Percentiles rank a stretch among this genome's conserved stretches.
These are phyloP conservation scores for Amphiprion ocellaris DNA, from an alignment of 2,113 vertebrate species.

Conservation along the genomic window DNA sequence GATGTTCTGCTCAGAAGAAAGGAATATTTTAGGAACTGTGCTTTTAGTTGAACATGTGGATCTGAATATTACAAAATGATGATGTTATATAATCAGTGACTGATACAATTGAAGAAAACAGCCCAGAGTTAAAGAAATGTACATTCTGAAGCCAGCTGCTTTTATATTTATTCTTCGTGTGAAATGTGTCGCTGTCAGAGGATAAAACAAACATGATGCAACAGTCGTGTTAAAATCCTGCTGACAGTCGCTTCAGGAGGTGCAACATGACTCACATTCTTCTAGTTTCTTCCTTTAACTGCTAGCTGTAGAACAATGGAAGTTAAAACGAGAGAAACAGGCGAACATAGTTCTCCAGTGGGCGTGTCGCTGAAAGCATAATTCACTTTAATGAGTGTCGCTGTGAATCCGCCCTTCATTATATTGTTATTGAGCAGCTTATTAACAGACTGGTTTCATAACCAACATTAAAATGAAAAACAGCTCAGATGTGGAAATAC, in stretches of 20 bases:
- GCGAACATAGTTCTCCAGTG: neutral
- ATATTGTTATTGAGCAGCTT: no score
- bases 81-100: no score
- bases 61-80: no score
- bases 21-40: neutral
- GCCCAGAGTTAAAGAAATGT: no score
- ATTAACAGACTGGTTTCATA: neutral
- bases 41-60: neutral
- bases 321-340: neutral
- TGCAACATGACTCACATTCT: conserved; percentile 23
- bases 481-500: no score
- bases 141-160: neutral
- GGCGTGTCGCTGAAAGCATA: no score
- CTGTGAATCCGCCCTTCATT: neutral
- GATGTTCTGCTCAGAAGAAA: neutral
- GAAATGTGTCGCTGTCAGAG: neutral
- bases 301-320: neutral
- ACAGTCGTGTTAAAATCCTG: conserved; percentile 11
- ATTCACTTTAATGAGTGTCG: no score
- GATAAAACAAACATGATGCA: conserved; percentile 2
- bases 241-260: neutral
- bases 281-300: neutral
- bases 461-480: neutral
- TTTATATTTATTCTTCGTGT: no score
- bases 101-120: neutral